Conservation (phyloP, 35 echinoderm and acorn worm species). For the Amphiura filiformis region DNA sequence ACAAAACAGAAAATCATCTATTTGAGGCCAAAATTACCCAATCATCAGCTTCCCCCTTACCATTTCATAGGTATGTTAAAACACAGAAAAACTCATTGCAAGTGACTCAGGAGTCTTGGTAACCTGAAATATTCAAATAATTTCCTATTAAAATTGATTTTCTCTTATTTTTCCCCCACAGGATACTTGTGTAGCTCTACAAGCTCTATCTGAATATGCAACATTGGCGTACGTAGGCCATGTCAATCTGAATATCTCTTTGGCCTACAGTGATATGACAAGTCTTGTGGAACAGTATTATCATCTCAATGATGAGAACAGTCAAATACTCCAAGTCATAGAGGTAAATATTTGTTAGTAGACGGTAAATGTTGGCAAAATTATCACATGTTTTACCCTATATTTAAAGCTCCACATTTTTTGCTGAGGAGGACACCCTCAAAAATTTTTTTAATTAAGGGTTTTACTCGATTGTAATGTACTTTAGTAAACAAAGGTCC, state of each 20-base stretch:
- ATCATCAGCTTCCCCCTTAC: too few species aligned
- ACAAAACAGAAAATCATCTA: too few species aligned
- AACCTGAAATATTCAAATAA: too few species aligned
- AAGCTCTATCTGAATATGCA: constrained; percentile 95
- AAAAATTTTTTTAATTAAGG: not conserved
- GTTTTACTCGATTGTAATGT: not conserved
- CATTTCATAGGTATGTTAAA: too few species aligned
- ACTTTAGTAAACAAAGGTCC: not conserved
- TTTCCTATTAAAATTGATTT: too few species aligned
- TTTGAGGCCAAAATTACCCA: too few species aligned
- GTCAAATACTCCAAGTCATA: constrained; percentile 80
- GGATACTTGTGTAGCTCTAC: constrained; percentile 95
- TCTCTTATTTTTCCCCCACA: constrained; percentile 18
- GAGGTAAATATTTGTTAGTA: constrained; percentile 17
- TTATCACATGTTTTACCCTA: not conserved
- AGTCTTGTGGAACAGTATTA: constrained; percentile 61
- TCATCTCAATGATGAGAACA: constrained; percentile 87
- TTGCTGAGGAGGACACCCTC: too few species aligned
- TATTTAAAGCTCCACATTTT: too few species aligned
- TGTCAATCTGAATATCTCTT: constrained; percentile 59
- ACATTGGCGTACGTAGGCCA: constrained; percentile 83
- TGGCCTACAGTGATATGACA: constrained; percentile 57
- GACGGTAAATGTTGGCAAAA: not conserved
- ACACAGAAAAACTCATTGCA: too few species aligned
- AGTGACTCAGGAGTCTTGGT: too few species aligned